Conservation (phyloP, 2,888 invertebrate species). For the Cheilosia vulpina region DNA sequence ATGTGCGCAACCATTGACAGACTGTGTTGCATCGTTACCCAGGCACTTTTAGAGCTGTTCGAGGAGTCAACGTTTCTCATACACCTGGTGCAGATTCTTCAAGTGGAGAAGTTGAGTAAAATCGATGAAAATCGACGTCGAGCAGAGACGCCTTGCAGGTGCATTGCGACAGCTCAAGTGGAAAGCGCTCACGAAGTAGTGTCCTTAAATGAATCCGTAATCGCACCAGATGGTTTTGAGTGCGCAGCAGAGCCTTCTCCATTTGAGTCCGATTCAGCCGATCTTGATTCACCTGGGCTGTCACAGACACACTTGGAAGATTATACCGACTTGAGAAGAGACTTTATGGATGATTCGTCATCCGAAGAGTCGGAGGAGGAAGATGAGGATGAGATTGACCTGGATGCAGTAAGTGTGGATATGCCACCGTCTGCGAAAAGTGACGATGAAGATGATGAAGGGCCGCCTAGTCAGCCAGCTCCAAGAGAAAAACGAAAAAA, state of each 20-base stretch:
- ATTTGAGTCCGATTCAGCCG: constrained; percentile 38
- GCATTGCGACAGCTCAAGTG: constrained; percentile 1
- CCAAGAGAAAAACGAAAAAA: constrained; percentile 11
- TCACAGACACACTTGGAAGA: constrained; percentile 70
- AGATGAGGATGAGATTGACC: constrained; percentile 68
- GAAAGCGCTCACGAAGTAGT: constrained; percentile 36
- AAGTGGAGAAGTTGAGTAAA: constrained; percentile 18
- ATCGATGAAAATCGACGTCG: background rate
- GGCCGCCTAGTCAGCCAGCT: background rate
- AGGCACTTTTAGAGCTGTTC: constrained; percentile 80
- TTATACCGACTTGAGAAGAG: constrained; percentile 47
- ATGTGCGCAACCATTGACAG: constrained; percentile 80
- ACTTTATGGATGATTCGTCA: constrained; percentile 43
- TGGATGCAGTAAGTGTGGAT: constrained; percentile 24
- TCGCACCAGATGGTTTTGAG: constrained; percentile 41
- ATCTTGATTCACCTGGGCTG: constrained; percentile 75
- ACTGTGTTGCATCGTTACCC: constrained; percentile 79
- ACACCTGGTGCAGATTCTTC: constrained; percentile 72
- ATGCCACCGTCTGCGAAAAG: background rate
- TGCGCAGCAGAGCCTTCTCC: constrained; percentile 22
- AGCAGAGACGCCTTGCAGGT: constrained; percentile 35
- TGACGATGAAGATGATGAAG: constrained; percentile 33
- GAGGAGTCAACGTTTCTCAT: constrained; percentile 79
- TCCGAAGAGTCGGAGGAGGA: constrained; percentile 60
- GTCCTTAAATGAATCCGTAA: constrained; percentile 75